A percentile compares a stretch with the other conserved stretches of the same genome.
Evolutionary conservation across 2,797 vertebrate species (phyloP).

Genomic region (Acanthiza pusilla): DNA sequence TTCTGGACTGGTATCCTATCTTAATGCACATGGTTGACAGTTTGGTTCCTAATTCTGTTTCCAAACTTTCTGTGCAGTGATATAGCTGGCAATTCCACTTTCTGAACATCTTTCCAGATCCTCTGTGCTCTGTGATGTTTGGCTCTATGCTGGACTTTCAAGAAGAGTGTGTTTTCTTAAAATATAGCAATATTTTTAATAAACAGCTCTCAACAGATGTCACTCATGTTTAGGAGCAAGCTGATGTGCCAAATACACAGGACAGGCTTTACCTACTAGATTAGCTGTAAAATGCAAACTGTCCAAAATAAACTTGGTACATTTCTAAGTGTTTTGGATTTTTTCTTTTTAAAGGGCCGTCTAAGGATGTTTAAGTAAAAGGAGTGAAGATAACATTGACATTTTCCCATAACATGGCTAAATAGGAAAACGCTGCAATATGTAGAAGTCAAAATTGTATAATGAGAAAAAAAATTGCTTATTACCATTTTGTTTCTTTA

Average conservation of each 20-base stretch:
- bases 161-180: not conserved
- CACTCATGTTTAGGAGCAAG: not conserved
- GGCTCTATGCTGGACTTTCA: not conserved
- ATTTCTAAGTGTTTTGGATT: not conserved
- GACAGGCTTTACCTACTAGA: not conserved
- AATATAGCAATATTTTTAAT: constrained; percentile 24
- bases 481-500: not conserved
- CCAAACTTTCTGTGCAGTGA: not conserved
- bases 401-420: not conserved
- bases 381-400: not conserved
- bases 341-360: constrained; percentile 9
- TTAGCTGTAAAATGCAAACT: not conserved
- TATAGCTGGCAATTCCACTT: constrained; percentile 3
- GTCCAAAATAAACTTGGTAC: not conserved
- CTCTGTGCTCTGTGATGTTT: constrained; percentile 28
- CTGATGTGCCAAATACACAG: not conserved
- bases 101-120: constrained; percentile 25
- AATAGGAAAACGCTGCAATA: not conserved
- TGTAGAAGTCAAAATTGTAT: not conserved
- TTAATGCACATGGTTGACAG: not conserved
- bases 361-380: not conserved
- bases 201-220: constrained; percentile 6
- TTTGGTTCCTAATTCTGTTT: not conserved
- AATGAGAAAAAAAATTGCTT: not conserved
- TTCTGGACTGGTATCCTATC: not conserved